These are phyloP conservation scores for Onychomys leucogaster DNA, from an alignment of 2,797 vertebrate species.

Conservation along the genomic window DNA sequence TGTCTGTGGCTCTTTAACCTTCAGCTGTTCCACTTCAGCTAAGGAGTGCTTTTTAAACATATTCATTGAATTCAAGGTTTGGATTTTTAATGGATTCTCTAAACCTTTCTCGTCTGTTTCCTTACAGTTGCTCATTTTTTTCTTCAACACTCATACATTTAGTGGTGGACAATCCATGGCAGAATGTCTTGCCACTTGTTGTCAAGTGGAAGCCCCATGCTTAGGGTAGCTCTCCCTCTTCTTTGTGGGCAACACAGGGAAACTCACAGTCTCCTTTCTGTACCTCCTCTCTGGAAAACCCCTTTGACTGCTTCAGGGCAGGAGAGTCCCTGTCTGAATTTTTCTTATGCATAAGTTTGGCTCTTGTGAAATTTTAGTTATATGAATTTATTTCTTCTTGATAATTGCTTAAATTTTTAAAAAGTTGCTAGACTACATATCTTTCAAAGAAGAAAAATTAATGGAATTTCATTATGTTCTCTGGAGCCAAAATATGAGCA, in stretches of 20 bases:
- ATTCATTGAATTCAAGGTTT: constrained; percentile 3
- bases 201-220: background rate
- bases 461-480: background rate
- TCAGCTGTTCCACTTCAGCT: background rate
- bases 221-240: background rate
- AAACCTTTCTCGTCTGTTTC: background rate
- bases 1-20: background rate
- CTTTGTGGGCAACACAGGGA: background rate
- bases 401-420: background rate
- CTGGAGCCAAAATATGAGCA: background rate
- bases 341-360: background rate
- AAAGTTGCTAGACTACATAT: background rate
- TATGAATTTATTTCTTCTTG: background rate
- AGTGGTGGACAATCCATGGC: background rate
- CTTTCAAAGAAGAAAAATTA: constrained; percentile 29
- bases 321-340: background rate
- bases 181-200: background rate
- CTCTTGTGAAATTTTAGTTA: background rate
- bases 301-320: background rate
- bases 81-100: background rate
- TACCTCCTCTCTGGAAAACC: background rate
- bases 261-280: background rate
- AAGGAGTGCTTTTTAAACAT: constrained; percentile 21
- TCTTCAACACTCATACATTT: background rate
- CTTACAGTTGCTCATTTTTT: background rate